Base-by-base conservation (phyloP, 1,140 invertebrate species). In the Nebria ingens region DNA sequence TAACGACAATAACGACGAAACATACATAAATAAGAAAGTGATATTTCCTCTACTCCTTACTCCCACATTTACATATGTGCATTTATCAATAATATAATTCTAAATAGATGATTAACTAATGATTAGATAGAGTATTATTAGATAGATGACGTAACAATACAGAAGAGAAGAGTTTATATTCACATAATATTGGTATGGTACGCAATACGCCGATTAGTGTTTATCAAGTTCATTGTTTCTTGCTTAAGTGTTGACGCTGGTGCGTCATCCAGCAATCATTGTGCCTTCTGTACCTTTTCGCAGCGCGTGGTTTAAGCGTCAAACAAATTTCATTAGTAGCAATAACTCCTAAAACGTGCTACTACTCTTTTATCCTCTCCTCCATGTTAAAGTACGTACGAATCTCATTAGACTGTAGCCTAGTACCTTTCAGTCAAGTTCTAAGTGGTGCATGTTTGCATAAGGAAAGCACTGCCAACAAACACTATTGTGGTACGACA, bases 121-220 rank as follows among this genome's bases (percentile, higher is more conserved):
- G n/a, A n/a, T 9, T n/a, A 34, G 25, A n/a, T 34, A 34, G 25
- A 34, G 25, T 17, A 45, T 11, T 12, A 17, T 4, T 45, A 45
- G 40, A 45, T 45, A 45, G 25, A n/a, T 34, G 25, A 34, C n/a
- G 25, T n/a, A 34, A 34, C 6, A 34, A 34, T 9, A 34, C 25
- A 34, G 25, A 34, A n/a, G n/a, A 6, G 25, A 34, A 34, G 25
- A 34, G 25, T 34, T 34, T 34, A 34, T 34, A 34, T 34, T 9
- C n/a, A 34, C n/a, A 34, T 34, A 9, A n/a, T n/a, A n/a, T n/a
- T n/a, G n/a, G 17, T 11, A 45, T 45, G n/a, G 6, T 9, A 45
- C 17, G 40, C 40, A 45, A 45, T 45, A 45, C 40, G 40, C 40
- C 40, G 40, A 45, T 45, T 45, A 45, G 40, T 45, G 40, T 45